Conservation (phyloP, 2,888 invertebrate genomes). For the Sesamia inferens region DNA sequence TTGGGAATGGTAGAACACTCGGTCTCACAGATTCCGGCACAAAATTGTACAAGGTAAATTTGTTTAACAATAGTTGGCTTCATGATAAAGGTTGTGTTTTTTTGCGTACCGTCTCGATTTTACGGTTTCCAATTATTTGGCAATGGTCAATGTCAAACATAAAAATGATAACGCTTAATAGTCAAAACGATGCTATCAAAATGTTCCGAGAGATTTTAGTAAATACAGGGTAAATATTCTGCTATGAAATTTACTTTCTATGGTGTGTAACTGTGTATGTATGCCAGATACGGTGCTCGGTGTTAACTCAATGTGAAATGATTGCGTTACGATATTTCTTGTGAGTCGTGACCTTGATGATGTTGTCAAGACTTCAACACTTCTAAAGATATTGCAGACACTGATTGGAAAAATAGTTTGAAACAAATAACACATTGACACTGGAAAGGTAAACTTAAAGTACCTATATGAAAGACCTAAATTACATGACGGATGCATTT, state of each 20-base stretch:
- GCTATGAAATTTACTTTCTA: slow-evolving; percentile 50
- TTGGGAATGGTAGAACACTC: slow-evolving; percentile 29
- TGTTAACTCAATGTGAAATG: slow-evolving; percentile 22
- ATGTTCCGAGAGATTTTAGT: not conserved
- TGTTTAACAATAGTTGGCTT: slow-evolving; percentile 22
- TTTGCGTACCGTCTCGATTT: slow-evolving; percentile 12
- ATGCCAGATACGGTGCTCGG: slow-evolving; percentile 46
- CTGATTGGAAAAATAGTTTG: slow-evolving; percentile 1
- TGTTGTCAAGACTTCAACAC: slow-evolving; percentile 7
- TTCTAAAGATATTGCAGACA: not conserved
- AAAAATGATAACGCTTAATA: not conserved
- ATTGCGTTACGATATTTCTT: slow-evolving; percentile 41
- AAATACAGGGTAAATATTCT: slow-evolving; percentile 8
- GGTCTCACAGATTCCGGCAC: slow-evolving; percentile 13
- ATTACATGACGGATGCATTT: slow-evolving; percentile 33
- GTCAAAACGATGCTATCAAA: not conserved
- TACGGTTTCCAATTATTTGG: slow-evolving; percentile 44
- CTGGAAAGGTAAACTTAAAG: slow-evolving; percentile 31
- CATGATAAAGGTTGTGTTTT: slow-evolving; percentile 20
- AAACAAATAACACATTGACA: slow-evolving; percentile 15
- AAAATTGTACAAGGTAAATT: slow-evolving; percentile 48
- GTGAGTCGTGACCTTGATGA: slow-evolving; percentile 57
- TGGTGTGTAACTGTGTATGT: slow-evolving; percentile 57
- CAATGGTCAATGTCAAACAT: slow-evolving; percentile 19
- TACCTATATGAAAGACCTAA: slow-evolving; percentile 16